Conservation (phyloP, 2,797 vertebrate genomes). For the Sciurus carolinensis region DNA sequence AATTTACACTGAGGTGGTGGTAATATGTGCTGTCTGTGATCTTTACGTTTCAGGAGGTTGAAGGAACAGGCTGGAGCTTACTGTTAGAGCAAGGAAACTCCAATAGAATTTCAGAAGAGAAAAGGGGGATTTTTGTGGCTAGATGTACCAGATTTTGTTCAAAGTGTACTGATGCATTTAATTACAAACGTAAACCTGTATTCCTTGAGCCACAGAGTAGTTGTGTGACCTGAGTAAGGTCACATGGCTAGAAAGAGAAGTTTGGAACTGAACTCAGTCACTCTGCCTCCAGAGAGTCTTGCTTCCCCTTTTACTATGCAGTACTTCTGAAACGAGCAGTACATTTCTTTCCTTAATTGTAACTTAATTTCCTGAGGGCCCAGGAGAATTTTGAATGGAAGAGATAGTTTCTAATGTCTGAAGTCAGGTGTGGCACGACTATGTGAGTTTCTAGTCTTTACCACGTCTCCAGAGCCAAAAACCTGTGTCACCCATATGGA, state of each 20-base stretch:
- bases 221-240: not conserved
- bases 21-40: not conserved
- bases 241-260: not conserved
- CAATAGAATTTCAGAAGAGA: not conserved
- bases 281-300: not conserved
- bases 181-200: not conserved
- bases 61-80: not conserved
- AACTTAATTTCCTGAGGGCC: not conserved
- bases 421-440: not conserved
- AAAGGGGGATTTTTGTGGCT: not conserved
- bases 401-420: not conserved
- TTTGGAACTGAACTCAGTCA: not conserved
- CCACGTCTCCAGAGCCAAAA: not conserved
- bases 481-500: not conserved
- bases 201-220: not conserved
- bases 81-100: not conserved
- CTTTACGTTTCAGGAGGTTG: not conserved
- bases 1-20: not conserved
- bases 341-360: not conserved
- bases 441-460: not conserved
- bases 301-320: not conserved
- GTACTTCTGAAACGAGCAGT: not conserved
- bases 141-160: not conserved
- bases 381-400: not conserved
- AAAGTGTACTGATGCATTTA: not conserved